Conservation (phyloP, 2,888 invertebrate genomes). For the Ophion ellenae region DNA sequence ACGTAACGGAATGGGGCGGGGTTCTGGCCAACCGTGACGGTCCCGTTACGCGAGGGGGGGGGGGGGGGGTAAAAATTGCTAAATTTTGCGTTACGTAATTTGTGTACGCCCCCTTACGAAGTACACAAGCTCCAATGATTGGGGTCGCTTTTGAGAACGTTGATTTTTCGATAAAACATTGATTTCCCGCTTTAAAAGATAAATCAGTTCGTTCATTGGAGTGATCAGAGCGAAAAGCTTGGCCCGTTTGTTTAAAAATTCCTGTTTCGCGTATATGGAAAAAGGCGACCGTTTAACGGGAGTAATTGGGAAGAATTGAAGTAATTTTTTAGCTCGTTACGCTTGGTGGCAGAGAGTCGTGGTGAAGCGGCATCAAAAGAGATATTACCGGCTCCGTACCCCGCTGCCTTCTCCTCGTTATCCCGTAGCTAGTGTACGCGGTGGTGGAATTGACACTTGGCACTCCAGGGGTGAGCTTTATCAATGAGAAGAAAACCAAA, state of each 20-base stretch:
- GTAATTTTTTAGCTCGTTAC: conserved; percentile 81
- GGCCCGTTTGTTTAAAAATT: too few relatives aligned
- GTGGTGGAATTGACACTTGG: conserved; percentile 79
- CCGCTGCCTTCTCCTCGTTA: conserved; percentile 76
- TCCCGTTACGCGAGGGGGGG: too few relatives aligned
- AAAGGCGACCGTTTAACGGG: background rate
- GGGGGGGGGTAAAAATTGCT: too few relatives aligned
- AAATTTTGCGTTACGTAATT: background rate
- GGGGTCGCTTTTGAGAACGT: background rate
- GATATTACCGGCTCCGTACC: conserved; percentile 72
- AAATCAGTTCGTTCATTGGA: too few relatives aligned
- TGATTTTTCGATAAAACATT: background rate
- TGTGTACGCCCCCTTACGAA: too few relatives aligned
- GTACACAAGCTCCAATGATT: background rate
- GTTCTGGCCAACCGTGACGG: too few relatives aligned
- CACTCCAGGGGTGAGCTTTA: conserved; percentile 80
- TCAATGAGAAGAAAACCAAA: conserved; percentile 11
- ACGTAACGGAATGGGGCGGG: too few relatives aligned
- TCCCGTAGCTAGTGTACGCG: conserved; percentile 76
- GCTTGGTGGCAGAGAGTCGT: conserved; percentile 79
- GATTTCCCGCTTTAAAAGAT: background rate
- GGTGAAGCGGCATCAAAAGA: conserved; percentile 70
- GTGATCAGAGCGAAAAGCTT: background rate
- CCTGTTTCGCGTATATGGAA: background rate
- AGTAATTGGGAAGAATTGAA: conserved; percentile 62